A percentile compares a stretch with the other conserved stretches of the same genome.
phyloP scores from a whole-genome alignment of 2,888 invertebrate species.

The Physocephala rufipes region DNA sequence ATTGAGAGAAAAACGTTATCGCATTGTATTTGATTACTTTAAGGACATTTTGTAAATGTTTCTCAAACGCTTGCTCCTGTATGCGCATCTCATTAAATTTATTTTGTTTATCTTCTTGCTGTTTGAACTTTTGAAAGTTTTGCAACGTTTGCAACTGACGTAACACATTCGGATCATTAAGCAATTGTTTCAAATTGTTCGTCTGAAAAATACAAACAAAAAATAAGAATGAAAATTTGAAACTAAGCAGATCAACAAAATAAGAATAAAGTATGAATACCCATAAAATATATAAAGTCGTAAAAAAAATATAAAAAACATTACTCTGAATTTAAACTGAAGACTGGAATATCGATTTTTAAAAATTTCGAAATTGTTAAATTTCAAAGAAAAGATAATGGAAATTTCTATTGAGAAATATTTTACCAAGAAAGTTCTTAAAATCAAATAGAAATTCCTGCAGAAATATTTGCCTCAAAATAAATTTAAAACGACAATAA shows the following conservation, averaged over 20 bases:
- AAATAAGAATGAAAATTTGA: constrained; percentile 20
- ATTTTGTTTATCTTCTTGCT: constrained; percentile 74
- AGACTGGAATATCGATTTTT: background rate
- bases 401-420: background rate
- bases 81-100: constrained; percentile 76
- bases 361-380: too few species aligned
- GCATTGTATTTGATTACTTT: constrained; percentile 67
- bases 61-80: constrained; percentile 80
- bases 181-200: constrained; percentile 64
- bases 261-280: constrained; percentile 17
- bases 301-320: background rate
- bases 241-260: too few species aligned
- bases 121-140: constrained; percentile 66
- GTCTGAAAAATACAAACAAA: constrained; percentile 54
- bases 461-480: background rate
- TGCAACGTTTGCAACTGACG: constrained; percentile 87
- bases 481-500: constrained; percentile 11
- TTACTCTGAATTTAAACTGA: too few species aligned
- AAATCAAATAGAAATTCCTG: constrained; percentile 11
- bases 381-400: too few species aligned
- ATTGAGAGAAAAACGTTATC: constrained; percentile 12
- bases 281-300: constrained; percentile 20
- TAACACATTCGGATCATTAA: constrained; percentile 88
- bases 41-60: constrained; percentile 78
- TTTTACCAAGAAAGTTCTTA: background rate